These are phyloP conservation scores for Byasa hedistus DNA, from an alignment of 2,888 invertebrate genomes.

Conservation along the genomic window DNA sequence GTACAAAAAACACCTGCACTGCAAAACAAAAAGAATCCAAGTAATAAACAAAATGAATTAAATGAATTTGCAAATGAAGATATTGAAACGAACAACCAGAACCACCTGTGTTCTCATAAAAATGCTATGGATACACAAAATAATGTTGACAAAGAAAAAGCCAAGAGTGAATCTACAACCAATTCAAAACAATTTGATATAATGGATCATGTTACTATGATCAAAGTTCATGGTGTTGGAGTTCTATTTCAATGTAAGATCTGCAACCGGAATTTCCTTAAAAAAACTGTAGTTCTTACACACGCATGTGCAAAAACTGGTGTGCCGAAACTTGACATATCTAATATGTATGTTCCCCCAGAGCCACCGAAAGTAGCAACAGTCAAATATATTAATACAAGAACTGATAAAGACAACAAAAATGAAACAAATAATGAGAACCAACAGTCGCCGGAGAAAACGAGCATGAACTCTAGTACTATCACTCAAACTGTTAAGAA, in stretches of 20 bases:
- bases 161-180: conserved; percentile 19
- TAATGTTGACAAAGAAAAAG: conserved; percentile 15
- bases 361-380: conserved; percentile 58
- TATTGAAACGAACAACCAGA: conserved; percentile 1
- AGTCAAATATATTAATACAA: conserved; percentile 68
- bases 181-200: conserved; percentile 55
- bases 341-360: conserved; percentile 45
- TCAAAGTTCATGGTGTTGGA: conserved; percentile 73
- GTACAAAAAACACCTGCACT: background rate
- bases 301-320: conserved; percentile 71
- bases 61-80: background rate
- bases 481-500: conserved; percentile 48
- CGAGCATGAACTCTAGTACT: conserved; percentile 32
- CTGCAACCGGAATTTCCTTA: conserved; percentile 71
- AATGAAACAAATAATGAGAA: conserved; percentile 40
- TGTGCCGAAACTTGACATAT: conserved; percentile 52
- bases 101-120: background rate
- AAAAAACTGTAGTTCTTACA: conserved; percentile 61
- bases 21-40: conserved; percentile 26
- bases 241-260: conserved; percentile 70
- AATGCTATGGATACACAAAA: background rate
- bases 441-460: conserved; percentile 34
- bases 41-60: conserved; percentile 10
- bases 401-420: conserved; percentile 46
- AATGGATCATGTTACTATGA: conserved; percentile 68